Evolutionary conservation across 2,113 vertebrate genomes (phyloP), one percentile per base, ranked within the genome.

Genomic region (Phaethon lepturus): DNA sequence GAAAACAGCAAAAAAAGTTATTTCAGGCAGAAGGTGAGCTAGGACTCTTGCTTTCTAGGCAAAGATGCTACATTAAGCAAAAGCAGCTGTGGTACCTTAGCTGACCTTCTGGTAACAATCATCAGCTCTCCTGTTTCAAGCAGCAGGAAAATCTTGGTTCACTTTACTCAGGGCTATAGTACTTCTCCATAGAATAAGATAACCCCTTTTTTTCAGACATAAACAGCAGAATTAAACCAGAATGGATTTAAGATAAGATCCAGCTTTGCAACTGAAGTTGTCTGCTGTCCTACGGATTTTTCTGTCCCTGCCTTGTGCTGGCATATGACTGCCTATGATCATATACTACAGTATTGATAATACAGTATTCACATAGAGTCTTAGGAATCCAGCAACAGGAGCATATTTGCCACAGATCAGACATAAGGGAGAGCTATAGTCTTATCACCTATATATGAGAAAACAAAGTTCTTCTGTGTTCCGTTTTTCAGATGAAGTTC

Each of bases 1-100:
- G 55, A 56, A 90, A 80, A 90, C 4, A 67, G 24, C 5, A 56
- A 12, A 45, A 29, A 81, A 91, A 79, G 25, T 14, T 6, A 56
- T 76, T 62, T 88, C 62, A 80, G 49, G 28, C 18, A 59, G 62
- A 72, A 29, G 13, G 33, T 85, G 60, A 66, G 15, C 12, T 40
- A 56, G n/a, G 38, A 38, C 38, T 90, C 63, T n/a, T 55, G 38
- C 53, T 88, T 94, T 94, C 85, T 71, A 92, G 71, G 47, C 24
- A 88, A 90, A 77, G 53, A 56, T n/a, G 26, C 11, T 74, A n/a
- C 38, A 63, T 2, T 44, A 49, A 85, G 17, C 23, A 62, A 76
- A 88, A 86, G 25, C 15, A 90, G 71, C 38, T 88, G 40, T 47
- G 31, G 69, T 77, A 63, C 77, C 62, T 74, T 62, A 38, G 11